phyloP scores from a whole-genome alignment of 2,113 vertebrate species.

The Agelaius tricolor region DNA sequence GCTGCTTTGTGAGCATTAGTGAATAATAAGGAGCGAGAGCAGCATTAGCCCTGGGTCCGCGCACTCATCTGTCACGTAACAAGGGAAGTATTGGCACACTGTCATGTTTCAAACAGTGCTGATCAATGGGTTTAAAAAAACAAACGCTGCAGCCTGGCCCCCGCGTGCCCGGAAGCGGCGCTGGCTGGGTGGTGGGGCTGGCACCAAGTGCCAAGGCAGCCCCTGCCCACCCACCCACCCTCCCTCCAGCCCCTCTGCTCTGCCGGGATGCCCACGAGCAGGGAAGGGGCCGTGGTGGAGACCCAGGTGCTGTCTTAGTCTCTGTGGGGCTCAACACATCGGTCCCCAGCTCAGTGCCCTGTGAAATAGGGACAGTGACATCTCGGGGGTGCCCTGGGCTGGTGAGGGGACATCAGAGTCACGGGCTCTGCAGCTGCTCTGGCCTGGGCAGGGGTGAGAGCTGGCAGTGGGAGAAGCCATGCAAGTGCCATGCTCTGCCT shows the following conservation, averaged over 20 bases:
- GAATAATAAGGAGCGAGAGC: conserved; percentile 46
- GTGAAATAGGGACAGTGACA: fast-evolving
- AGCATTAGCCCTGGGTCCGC: neutral
- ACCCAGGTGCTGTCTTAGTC: fast-evolving
- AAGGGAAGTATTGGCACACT: conserved; percentile 30
- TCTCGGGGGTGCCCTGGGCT: neutral
- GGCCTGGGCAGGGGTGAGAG: fast-evolving
- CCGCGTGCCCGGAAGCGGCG: fast-evolving
- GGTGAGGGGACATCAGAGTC: neutral
- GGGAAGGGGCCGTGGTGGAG: fast-evolving
- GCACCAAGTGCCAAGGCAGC: neutral
- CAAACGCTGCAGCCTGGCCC: neutral
- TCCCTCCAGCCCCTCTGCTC: neutral
- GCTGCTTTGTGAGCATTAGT: conserved; percentile 25
- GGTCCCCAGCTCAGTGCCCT: neutral
- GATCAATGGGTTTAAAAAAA: conserved; percentile 21
- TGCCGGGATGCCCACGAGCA: fast-evolving
- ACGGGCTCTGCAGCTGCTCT: neutral
- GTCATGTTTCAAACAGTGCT: conserved; percentile 44
- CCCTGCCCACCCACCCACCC: neutral
- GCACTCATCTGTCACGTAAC: conserved; percentile 35
- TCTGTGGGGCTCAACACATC: fast-evolving
- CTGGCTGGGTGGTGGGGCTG: neutral
- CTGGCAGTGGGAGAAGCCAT: neutral
- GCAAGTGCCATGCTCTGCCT: neutral